Conservation (phyloP, 2,888 invertebrate genomes). For the Nomada goodeniana region DNA sequence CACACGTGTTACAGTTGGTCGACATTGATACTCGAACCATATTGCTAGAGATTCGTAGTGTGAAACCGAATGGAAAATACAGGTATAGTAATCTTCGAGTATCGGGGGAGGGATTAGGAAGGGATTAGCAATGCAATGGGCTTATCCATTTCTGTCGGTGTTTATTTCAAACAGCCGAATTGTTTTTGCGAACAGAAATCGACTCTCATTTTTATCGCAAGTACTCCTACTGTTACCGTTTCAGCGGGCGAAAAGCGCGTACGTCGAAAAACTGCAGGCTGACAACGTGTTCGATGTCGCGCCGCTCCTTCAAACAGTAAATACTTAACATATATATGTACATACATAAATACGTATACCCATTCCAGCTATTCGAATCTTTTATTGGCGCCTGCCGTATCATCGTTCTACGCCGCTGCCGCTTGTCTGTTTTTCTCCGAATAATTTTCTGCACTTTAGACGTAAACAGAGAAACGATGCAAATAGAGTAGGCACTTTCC, state of each 20-base stretch:
- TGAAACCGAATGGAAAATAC: neutral
- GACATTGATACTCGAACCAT: too few relatives aligned
- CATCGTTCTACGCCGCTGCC: neutral
- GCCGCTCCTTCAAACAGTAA: constrained; percentile 72
- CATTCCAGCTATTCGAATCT: neutral
- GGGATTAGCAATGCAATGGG: neutral
- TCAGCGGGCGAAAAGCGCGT: constrained; percentile 26
- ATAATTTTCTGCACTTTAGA: neutral
- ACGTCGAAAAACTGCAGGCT: constrained; percentile 70
- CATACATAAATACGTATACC: too few relatives aligned
- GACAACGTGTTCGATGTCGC: constrained; percentile 63
- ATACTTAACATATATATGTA: constrained; percentile 50
- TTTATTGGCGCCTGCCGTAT: neutral
- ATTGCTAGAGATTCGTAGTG: neutral
- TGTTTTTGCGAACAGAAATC: neutral
- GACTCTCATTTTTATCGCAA: neutral
- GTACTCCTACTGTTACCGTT: constrained; percentile 26
- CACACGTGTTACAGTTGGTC: too few relatives aligned
- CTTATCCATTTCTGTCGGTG: neutral
- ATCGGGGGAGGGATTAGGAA: neutral
- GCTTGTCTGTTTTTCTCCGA: neutral
- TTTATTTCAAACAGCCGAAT: neutral
- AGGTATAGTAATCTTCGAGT: neutral
- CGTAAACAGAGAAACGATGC: neutral
- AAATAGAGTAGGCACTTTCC: neutral